Percentiles rank a stretch among this genome's conserved stretches.
Conservation (phyloP, 2,888 invertebrate species). For the Rhamnusium bicolor region DNA sequence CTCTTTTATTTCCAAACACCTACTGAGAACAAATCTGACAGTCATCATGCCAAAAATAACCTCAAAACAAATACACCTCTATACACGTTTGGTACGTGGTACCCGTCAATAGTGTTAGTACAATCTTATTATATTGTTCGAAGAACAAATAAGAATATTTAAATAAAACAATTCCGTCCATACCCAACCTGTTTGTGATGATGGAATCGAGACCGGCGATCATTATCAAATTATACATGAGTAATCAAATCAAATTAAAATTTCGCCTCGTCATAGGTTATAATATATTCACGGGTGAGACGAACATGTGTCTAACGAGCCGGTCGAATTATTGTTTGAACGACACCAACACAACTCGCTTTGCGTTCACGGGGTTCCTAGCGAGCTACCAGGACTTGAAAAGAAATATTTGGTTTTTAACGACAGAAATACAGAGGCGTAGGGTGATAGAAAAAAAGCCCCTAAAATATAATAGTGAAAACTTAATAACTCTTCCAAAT, state of each 20-base stretch:
- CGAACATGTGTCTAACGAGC: conserved; percentile 65
- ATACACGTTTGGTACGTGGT: neutral
- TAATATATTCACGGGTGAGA: conserved; percentile 62
- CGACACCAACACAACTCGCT: conserved; percentile 27
- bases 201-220: conserved; percentile 40
- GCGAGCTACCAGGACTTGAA: neutral
- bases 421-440: neutral
- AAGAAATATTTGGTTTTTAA: neutral
- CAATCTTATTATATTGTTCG: conserved; percentile 34
- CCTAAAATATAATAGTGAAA: no score
- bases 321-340: conserved; percentile 61
- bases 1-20: neutral
- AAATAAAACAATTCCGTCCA: conserved; percentile 54
- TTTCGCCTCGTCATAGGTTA: conserved; percentile 66
- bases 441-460: no score
- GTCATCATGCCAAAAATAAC: conserved; percentile 23
- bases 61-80: conserved; percentile 26
- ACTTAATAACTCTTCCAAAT: no score
- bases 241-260: conserved; percentile 67
- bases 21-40: conserved; percentile 3
- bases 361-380: conserved; percentile 23
- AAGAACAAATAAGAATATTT: conserved; percentile 44
- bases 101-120: conserved; percentile 30
- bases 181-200: conserved; percentile 57
- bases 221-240: conserved; percentile 66